phyloP scores from a whole-genome alignment of 2,888 invertebrate species.

The Lacanobia wlatinum region DNA sequence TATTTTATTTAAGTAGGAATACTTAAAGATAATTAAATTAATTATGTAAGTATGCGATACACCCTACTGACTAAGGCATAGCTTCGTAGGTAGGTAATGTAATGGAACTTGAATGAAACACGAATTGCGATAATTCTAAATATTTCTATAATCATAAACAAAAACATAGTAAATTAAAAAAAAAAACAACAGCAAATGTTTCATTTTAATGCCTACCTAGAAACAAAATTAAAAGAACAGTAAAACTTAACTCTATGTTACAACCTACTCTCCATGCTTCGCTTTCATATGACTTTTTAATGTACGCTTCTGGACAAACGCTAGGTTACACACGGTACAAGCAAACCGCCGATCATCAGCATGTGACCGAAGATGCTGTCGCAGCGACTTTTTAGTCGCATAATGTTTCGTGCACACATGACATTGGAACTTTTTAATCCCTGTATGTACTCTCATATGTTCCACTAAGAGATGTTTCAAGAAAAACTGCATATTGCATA shows the following conservation, averaged over 20 bases:
- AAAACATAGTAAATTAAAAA: neutral
- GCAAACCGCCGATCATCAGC: conserved; percentile 60
- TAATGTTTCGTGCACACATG: conserved; percentile 76
- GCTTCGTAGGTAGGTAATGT: neutral
- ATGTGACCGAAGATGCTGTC: conserved; percentile 77
- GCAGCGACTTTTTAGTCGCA: conserved; percentile 76
- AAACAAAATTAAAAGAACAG: neutral
- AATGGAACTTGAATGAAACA: neutral
- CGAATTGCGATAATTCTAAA: neutral
- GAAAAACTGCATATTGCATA: conserved; percentile 77
- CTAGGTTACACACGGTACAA: conserved; percentile 63
- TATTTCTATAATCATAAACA: too few species aligned
- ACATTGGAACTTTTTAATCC: conserved; percentile 75
- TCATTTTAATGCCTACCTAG: conserved; percentile 3
- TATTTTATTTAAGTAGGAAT: too few species aligned
- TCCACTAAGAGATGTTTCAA: conserved; percentile 73
- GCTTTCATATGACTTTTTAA: conserved; percentile 80
- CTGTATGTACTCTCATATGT: conserved; percentile 79
- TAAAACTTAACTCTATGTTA: neutral
- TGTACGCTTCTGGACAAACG: conserved; percentile 74
- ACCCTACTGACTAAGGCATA: neutral
- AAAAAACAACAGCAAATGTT: neutral
- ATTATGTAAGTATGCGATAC: neutral
- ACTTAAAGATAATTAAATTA: too few species aligned
- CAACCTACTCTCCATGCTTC: conserved; percentile 57